Evolutionary conservation across 1,140 invertebrate species (phyloP).

Genomic region (Littorina saxatilis): DNA sequence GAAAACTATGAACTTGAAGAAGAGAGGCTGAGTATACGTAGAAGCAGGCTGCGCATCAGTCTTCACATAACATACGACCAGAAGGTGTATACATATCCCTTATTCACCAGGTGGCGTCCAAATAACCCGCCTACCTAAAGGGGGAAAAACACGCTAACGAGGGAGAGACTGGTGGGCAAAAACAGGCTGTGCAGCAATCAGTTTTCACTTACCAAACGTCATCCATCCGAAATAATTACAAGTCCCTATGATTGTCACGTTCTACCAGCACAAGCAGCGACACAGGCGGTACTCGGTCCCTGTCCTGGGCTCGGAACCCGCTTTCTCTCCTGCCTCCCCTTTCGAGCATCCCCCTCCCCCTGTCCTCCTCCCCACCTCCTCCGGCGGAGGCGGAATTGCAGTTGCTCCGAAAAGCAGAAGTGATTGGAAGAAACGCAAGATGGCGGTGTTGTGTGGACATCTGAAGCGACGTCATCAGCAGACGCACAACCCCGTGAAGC

Average conservation of each 20-base stretch:
- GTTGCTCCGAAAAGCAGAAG: neutral
- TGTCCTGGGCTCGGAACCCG: too few relatives aligned
- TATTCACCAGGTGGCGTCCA: neutral
- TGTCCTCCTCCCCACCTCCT: neutral
- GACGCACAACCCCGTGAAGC: neutral
- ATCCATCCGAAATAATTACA: neutral
- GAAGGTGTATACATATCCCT: neutral
- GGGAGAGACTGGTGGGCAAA: neutral
- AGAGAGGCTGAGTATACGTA: too few relatives aligned
- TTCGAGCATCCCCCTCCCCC: slow-evolving; percentile 16
- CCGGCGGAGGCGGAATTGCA: too few relatives aligned
- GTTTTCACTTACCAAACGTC: neutral
- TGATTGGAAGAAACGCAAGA: neutral
- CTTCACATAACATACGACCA: too few relatives aligned
- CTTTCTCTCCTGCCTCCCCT: slow-evolving; percentile 27
- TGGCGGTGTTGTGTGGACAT: slow-evolving; percentile 10
- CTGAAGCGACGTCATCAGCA: slow-evolving; percentile 16
- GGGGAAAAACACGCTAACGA: neutral
- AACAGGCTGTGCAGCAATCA: too few relatives aligned
- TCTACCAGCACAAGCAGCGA: slow-evolving; percentile 8
- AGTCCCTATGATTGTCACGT: slow-evolving; percentile 25
- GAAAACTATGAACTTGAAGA: too few relatives aligned
- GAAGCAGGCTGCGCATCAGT: too few relatives aligned
- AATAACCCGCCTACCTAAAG: neutral
- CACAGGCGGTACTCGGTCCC: neutral